Evolutionary conservation across 2,888 invertebrate genomes (phyloP).

Genomic region (Chaitophorus viminalis): DNA sequence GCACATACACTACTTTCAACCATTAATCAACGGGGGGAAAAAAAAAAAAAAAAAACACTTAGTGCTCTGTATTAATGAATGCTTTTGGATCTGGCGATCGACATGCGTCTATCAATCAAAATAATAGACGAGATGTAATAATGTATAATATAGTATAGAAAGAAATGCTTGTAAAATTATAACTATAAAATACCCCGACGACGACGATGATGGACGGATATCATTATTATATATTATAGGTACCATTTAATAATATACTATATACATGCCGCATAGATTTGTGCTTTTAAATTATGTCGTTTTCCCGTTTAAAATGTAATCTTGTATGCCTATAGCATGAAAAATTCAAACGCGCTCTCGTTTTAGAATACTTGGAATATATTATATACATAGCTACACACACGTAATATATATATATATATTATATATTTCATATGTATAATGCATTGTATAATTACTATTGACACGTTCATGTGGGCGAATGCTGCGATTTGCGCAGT

Average conservation of each 20-base stretch:
- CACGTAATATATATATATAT: not conserved
- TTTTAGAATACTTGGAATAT: not conserved
- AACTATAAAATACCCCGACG: not conserved
- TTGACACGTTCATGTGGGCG: not conserved
- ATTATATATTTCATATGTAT: not conserved
- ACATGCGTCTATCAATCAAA: conserved; percentile 61
- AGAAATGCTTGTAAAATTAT: not conserved
- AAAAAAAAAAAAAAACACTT: conserved; percentile 55
- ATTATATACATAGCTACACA: not conserved
- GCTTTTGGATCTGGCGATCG: conserved; percentile 53
- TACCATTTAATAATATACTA: not conserved
- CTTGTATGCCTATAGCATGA: not conserved
- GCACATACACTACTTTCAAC: conserved; percentile 37
- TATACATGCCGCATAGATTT: not conserved
- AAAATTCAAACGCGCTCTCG: not conserved
- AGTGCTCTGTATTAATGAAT: conserved; percentile 55
- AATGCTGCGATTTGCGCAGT: not conserved
- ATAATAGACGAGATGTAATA: conserved; percentile 23
- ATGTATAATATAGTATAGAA: not conserved
- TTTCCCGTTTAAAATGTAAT: not conserved
- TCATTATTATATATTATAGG: conserved; percentile 30
- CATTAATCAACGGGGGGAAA: conserved; percentile 54
- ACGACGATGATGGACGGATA: conserved; percentile 30
- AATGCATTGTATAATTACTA: not conserved
- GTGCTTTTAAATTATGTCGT: not conserved